These are phyloP conservation scores for Mechanitis messenoides DNA, from an alignment of 2,888 invertebrate genomes.

Conservation along the genomic window DNA sequence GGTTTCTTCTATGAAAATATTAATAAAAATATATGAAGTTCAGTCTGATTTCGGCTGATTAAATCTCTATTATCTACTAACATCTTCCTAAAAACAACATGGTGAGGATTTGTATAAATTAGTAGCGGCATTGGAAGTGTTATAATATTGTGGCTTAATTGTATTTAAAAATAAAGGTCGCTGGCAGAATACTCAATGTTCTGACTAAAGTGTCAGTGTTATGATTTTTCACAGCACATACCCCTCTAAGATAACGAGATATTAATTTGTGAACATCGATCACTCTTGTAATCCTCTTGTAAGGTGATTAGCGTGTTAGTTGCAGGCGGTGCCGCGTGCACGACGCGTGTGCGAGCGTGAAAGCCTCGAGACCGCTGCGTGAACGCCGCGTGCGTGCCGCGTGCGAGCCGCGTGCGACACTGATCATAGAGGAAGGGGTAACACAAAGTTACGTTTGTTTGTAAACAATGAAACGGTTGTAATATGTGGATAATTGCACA, in stretches of 20 bases:
- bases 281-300: constrained; percentile 37
- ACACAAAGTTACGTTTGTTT: constrained; percentile 27
- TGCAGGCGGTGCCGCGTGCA: constrained; percentile 27
- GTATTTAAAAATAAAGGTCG: no score
- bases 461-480: constrained; percentile 25
- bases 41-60: no score
- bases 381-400: constrained; percentile 26
- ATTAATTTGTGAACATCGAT: constrained; percentile 43
- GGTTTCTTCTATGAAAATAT: no score
- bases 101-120: no score
- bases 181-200: no score
- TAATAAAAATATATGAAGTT: no score
- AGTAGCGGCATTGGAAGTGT: no score
- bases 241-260: constrained; percentile 34
- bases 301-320: constrained; percentile 39
- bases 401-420: constrained; percentile 24
- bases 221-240: constrained; percentile 16
- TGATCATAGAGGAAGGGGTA: constrained; percentile 36
- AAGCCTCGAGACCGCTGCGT: constrained; percentile 30
- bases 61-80: no score
- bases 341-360: constrained; percentile 30
- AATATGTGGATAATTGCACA: constrained; percentile 7
- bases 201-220: no score
- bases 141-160: no score
- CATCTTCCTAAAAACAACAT: no score